Conservation (phyloP, 2,797 vertebrate species). For the Fringilla coelebs region DNA sequence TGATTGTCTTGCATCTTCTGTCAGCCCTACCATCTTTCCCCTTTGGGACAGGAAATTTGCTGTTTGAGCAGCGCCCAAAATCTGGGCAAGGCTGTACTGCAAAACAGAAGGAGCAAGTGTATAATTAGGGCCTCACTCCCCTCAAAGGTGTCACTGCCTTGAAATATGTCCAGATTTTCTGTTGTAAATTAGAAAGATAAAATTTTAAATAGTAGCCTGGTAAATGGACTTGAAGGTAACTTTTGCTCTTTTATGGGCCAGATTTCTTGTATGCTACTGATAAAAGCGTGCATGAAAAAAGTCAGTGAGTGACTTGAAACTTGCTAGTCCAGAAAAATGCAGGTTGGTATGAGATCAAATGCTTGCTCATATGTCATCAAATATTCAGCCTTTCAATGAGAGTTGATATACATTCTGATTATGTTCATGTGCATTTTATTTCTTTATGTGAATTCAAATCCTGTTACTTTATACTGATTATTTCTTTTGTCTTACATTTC, state of each 20-base stretch:
- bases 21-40: not conserved
- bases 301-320: not conserved
- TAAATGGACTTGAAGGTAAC: not conserved
- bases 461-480: not conserved
- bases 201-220: not conserved
- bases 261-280: not conserved
- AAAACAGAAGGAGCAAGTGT: not conserved
- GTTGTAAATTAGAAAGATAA: not conserved
- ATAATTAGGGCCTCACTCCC: not conserved
- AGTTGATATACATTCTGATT: not conserved
- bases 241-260: not conserved
- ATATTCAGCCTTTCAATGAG: not conserved
- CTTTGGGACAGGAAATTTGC: not conserved
- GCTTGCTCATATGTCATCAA: not conserved
- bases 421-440: not conserved
- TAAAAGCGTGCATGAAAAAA: not conserved
- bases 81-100: not conserved
- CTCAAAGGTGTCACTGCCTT: not conserved
- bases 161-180: not conserved
- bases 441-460: not conserved
- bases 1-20: not conserved
- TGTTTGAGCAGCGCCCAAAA: not conserved
- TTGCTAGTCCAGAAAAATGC: not conserved
- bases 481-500: not conserved
- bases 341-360: not conserved